Evolutionary conservation across 2,113 vertebrate genomes (phyloP), one percentile per base, ranked within the genome.

Genomic region (Chaetodon trifascialis): DNA sequence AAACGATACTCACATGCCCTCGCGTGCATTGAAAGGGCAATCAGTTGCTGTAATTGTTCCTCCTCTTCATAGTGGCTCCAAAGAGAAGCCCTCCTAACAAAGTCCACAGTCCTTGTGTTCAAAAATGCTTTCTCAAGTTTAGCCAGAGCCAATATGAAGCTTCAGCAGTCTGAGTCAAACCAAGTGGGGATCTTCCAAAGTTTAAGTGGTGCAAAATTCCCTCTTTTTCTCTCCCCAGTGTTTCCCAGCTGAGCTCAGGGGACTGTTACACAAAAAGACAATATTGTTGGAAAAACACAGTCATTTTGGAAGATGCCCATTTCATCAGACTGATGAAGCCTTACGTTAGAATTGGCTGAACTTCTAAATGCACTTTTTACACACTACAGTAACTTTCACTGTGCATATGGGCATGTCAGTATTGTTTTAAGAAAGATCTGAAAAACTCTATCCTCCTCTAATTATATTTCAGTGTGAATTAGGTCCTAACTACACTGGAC

Each of bases 321-420:
- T 55, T 58, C 4, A 46, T 74, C 60, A 42, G 46, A 59, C 23
- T 11, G 25, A 6, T 44, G 15, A 52, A 51, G 25, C 40, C 14
- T 63, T 36, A 8, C 2, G 36, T 70, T 52, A 66, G 64, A 62
- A 55, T 30, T 66, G 51, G 46, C 52, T 60, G n/a, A 66, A 79
- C 23, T 21, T 79, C 17, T 51, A 66, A 64, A 51, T 66, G 23
- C 46, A 21, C 56, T 82, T 77, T 47, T 56, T 47, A 30, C 30
- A 30, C 30, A 30, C 30, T 30, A 30, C 30, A 30, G 30, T 30
- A 30, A 30, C 30, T 30, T 30, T 30, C 30, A 38, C 3, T 12
- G 30, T 21, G 49, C 16, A 74, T 47, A 30, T 5, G 1, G 19
- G 5, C n/a, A 46, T 42, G 23, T 59, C 6, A 21, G 55, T 44